phyloP scores from a whole-genome alignment of 2,113 vertebrate genomes.

The Chascanopsetta lugubris region DNA sequence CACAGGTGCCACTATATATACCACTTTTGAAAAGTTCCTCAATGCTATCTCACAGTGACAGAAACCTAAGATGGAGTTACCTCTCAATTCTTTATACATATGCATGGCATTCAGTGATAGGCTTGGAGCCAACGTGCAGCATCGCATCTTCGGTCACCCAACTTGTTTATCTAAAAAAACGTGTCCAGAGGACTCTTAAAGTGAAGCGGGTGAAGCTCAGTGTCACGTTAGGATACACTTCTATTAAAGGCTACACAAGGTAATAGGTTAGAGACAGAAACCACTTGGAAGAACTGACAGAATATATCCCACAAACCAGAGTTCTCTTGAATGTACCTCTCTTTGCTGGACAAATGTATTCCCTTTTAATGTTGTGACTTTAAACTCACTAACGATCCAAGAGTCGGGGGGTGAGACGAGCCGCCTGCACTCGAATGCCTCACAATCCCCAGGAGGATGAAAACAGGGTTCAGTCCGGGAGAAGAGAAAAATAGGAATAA shows the following conservation, averaged over 20 bases:
- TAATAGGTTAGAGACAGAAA: not conserved
- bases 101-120: not conserved
- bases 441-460: conserved; percentile 17
- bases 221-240: not conserved
- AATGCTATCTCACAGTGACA: no score
- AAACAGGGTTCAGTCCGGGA: conserved; percentile 1
- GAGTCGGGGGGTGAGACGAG: not conserved
- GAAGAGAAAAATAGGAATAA: conserved; percentile 17
- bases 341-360: conserved; percentile 21
- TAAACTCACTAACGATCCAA: conserved; percentile 24
- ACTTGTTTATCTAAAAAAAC: not conserved
- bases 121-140: not conserved
- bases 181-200: not conserved
- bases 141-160: not conserved
- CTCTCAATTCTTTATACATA: no score
- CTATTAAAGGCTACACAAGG: not conserved
- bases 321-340: conserved; percentile 11
- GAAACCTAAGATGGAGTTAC: no score
- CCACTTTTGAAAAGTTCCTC: no score
- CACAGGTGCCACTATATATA: no score
- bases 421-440: not conserved
- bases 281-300: not conserved
- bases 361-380: conserved; percentile 12
- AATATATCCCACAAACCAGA: not conserved
- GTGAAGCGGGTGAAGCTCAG: not conserved